Percentiles rank a stretch among this genome's conserved stretches.
Evolutionary conservation across 2,888 invertebrate genomes (phyloP).

Genomic region (Taphrorychus bicolor): DNA sequence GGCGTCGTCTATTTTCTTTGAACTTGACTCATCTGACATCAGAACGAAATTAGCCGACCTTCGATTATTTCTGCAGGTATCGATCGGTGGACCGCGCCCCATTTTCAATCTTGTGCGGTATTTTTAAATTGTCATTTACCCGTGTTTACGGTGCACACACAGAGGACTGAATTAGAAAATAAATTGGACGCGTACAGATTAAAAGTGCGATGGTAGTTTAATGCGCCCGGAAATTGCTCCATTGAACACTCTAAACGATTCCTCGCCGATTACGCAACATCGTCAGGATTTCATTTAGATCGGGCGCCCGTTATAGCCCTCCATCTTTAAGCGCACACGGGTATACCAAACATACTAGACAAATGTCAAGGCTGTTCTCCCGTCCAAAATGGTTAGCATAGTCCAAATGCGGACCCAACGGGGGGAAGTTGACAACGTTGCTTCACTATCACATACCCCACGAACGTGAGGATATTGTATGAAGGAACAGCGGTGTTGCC

Average conservation of each 20-base stretch:
- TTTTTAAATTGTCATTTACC: constrained; percentile 11
- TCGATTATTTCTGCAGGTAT: constrained; percentile 15
- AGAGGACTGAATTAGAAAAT: background rate
- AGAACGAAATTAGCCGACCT: constrained; percentile 12
- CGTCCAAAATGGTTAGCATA: constrained; percentile 1
- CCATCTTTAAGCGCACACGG: background rate
- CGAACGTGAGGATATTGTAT: no score
- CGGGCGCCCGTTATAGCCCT: background rate
- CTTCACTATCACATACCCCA: no score
- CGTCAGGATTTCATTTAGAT: background rate
- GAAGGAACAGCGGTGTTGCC: no score
- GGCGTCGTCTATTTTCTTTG: constrained; percentile 3
- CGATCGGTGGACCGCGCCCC: constrained; percentile 8
- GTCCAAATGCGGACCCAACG: background rate
- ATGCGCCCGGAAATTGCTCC: background rate
- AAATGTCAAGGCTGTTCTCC: constrained; percentile 2
- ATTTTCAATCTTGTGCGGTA: constrained; percentile 11
- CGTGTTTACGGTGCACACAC: background rate
- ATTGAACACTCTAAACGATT: background rate
- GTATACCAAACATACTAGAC: background rate
- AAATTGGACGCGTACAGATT: background rate
- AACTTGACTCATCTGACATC: constrained; percentile 9
- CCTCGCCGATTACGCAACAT: background rate
- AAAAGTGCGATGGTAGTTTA: background rate
- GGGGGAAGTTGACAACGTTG: background rate